Evolutionary conservation across 1,140 invertebrate species (phyloP), one percentile per base, ranked within the genome.

Genomic region (Polypedilum vanderplanki): DNA sequence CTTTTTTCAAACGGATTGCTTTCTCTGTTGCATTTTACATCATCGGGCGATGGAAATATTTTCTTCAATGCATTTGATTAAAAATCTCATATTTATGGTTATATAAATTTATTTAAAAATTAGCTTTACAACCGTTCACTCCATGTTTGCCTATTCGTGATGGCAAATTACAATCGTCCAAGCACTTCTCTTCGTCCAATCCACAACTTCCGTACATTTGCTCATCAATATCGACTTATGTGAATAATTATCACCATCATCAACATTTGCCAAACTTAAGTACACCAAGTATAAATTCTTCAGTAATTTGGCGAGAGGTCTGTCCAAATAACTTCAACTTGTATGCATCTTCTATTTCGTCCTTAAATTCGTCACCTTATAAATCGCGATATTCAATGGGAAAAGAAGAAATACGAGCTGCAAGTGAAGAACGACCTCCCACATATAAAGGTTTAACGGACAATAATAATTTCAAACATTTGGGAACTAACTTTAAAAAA

Each of bases 321-420:
- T 82, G 81, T 76, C 81, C 81, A 22, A 83, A 83, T 75, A 81
- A 81, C 77, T 83, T 83, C 73, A 83, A 83, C 73, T 41, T 83
- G 64, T 83, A 83, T 78, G 82, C 81, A 74, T 80, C 80, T 7
- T 83, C 81, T 18, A 79, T 81, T 75, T 81, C 81, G 1, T 79
- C 81, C 0, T 20, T 82, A 2, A 81, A 80, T 76, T 74, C 79
- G 0, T 40, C 76, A 0, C 80, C 81, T 20, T 77, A 80, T 0
- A 80, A 80, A 73, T 81, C 81, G 9, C 41, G 75, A 20, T 75
- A 75, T 15, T 75, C 40, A 9, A 22, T 64, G 0, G 75, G 41
- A 57, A 22, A 22, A 65, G 33, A 20, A 40, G 75, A 81, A 77
- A 79, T 80, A 73, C 78, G 81, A n/a, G 80, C 81, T 2, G 15